These are phyloP conservation scores for Ammodytes dubius DNA, from an alignment of 2,113 vertebrate genomes.

Conservation along the genomic window DNA sequence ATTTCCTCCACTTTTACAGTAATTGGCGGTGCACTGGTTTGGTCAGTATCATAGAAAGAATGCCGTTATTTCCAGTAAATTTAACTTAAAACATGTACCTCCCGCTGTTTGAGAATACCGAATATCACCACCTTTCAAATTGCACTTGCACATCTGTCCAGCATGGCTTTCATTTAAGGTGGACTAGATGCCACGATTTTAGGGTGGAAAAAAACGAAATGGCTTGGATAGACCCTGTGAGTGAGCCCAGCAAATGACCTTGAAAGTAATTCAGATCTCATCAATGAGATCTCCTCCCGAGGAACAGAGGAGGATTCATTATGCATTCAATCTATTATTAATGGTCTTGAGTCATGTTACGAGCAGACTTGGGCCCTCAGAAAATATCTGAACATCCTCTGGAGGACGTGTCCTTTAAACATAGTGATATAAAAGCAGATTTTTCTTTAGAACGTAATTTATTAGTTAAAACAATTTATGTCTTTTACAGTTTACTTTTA, in stretches of 20 bases:
- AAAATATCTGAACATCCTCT: slow-evolving; percentile 61
- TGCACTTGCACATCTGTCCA: neutral
- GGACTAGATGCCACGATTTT: neutral
- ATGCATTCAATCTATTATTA: slow-evolving; percentile 86
- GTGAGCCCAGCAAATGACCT: slow-evolving; percentile 67
- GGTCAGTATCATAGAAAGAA: neutral
- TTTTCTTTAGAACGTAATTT: slow-evolving; percentile 2
- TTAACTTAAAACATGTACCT: neutral
- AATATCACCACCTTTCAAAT: neutral
- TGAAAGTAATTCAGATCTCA: slow-evolving; percentile 72
- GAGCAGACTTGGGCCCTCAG: slow-evolving; percentile 66
- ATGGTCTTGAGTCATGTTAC: slow-evolving; percentile 84
- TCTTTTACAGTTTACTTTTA: neutral
- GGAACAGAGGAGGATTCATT: slow-evolving; percentile 78
- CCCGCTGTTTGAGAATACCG: neutral
- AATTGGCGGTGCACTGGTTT: neutral
- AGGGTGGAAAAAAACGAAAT: neutral
- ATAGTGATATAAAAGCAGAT: slow-evolving; percentile 12
- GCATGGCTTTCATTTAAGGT: neutral
- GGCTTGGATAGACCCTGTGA: slow-evolving; percentile 24
- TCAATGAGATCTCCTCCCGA: slow-evolving; percentile 66
- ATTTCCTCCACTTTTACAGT: neutral
- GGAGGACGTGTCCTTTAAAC: slow-evolving; percentile 49
- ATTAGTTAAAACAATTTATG: neutral
- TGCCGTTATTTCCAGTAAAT: neutral